Evolutionary conservation across 2,113 vertebrate species (phyloP).

Genomic region (Aspiorhynchus laticeps): DNA sequence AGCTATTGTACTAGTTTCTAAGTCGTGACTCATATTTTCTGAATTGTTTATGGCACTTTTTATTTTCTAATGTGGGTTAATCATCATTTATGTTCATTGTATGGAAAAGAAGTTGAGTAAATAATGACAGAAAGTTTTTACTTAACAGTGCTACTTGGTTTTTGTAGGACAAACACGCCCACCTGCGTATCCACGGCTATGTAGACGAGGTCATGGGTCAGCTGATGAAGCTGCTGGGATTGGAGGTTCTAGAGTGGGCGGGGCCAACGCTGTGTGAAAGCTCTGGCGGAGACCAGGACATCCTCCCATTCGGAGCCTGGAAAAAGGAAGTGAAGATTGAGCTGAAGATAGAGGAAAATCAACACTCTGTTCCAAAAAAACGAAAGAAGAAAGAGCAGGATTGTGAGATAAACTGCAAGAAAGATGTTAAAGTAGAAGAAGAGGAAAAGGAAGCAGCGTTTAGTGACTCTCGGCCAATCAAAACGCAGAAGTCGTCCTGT

Average conservation of each 20-base stretch:
- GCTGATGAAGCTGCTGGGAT: conserved; percentile 85
- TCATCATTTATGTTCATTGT: neutral
- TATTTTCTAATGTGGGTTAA: neutral
- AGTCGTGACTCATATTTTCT: too few relatives aligned
- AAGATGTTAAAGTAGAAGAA: conserved; percentile 65
- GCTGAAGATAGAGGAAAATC: conserved; percentile 65
- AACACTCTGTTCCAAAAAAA: conserved; percentile 52
- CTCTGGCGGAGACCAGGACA: conserved; percentile 53
- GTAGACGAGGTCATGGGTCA: conserved; percentile 89
- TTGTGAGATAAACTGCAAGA: conserved; percentile 27
- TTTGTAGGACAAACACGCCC: conserved; percentile 87
- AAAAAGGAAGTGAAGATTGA: conserved; percentile 63
- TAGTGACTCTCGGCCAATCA: conserved; percentile 1
- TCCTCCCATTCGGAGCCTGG: conserved; percentile 38
- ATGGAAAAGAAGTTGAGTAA: neutral
- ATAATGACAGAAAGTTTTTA: neutral
- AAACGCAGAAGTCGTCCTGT: neutral
- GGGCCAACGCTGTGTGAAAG: conserved; percentile 82
- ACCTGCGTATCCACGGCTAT: conserved; percentile 87
- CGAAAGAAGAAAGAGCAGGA: conserved; percentile 45
- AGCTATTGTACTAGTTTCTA: too few relatives aligned
- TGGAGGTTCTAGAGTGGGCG: conserved; percentile 87
- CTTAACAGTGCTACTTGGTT: neutral
- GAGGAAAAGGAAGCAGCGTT: conserved; percentile 30
- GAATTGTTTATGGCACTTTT: neutral